Conservation (phyloP, 64 coral and sea anemone genomes). For the Orbicella faveolata region DNA sequence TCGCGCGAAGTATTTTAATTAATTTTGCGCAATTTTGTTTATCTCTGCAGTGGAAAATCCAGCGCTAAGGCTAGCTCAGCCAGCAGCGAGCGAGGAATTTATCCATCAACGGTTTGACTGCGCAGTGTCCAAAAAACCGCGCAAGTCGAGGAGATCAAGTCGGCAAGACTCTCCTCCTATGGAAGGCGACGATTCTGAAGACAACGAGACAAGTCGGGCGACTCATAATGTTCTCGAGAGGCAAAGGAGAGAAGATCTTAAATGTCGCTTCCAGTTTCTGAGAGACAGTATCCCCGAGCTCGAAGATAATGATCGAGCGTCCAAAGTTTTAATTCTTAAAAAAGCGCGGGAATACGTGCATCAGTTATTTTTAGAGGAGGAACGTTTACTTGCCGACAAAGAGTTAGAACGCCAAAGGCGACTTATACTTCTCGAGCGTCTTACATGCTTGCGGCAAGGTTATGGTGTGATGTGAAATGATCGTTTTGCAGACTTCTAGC, state of each 20-base stretch:
- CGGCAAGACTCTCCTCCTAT: constrained; percentile 50
- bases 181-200: constrained; percentile 95
- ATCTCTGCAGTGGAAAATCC: constrained; percentile 52
- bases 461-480: constrained; percentile 61
- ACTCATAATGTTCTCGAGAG: constrained; percentile 95
- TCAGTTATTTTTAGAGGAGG: constrained; percentile 79
- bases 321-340: constrained; percentile 96
- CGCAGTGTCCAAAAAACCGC: constrained; percentile 64
- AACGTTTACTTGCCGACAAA: constrained; percentile 83
- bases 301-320: constrained; percentile 95
- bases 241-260: constrained; percentile 91
- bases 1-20: background rate
- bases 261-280: constrained; percentile 90
- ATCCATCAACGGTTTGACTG: constrained; percentile 60
- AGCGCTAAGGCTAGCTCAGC: constrained; percentile 21
- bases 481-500: background rate
- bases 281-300: constrained; percentile 93
- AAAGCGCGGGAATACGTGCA: constrained; percentile 95
- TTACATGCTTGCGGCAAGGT: constrained; percentile 69
- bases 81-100: constrained; percentile 64
- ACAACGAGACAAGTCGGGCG: constrained; percentile 93
- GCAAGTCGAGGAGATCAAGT: constrained; percentile 55
- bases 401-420: constrained; percentile 89
- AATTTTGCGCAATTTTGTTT: background rate
- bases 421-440: constrained; percentile 78